Percentiles rank a stretch among this genome's conserved stretches.
These are phyloP conservation scores for Aproaerema taeniolella DNA, from an alignment of 2,888 invertebrate genomes.

Conservation along the genomic window DNA sequence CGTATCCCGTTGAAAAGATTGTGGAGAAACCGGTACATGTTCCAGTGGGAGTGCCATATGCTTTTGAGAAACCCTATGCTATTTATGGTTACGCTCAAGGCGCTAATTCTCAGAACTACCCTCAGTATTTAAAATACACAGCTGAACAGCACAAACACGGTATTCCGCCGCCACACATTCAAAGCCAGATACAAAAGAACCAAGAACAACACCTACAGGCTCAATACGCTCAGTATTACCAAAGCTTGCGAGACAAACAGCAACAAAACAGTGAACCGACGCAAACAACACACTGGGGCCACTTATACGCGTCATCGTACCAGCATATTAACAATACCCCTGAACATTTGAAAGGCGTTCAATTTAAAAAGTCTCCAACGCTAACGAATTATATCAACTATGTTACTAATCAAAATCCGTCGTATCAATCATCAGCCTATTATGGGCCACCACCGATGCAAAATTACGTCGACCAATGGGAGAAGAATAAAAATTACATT, in stretches of 20 bases:
- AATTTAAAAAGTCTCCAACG: slow-evolving; percentile 24
- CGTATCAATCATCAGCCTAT: slow-evolving; percentile 39
- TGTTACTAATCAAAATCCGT: slow-evolving; percentile 31
- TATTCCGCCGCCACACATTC: slow-evolving; percentile 16
- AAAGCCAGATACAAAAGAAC: slow-evolving; percentile 14
- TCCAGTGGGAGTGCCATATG: slow-evolving; percentile 33
- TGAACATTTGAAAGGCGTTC: slow-evolving; percentile 15
- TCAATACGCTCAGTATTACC: slow-evolving; percentile 25
- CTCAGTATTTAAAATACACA: slow-evolving; percentile 28
- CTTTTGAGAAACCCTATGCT: slow-evolving; percentile 26
- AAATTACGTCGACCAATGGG: slow-evolving; percentile 38
- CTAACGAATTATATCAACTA: slow-evolving; percentile 36
- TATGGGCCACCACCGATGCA: slow-evolving; percentile 73
- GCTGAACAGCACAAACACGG: slow-evolving; percentile 26
- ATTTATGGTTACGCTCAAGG: slow-evolving; percentile 25
- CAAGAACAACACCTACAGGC: slow-evolving; percentile 25
- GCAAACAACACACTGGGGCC: slow-evolving; percentile 48
- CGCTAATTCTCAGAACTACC: slow-evolving; percentile 24
- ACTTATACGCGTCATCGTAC: slow-evolving; percentile 56
- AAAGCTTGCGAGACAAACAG: slow-evolving; percentile 28
- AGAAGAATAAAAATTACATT: slow-evolving; percentile 39
- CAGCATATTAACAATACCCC: slow-evolving; percentile 43
- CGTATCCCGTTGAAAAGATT: slow-evolving; percentile 69
- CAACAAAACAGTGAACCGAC: slow-evolving; percentile 24
- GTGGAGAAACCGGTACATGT: slow-evolving; percentile 60